phyloP scores from a whole-genome alignment of 2,888 invertebrate genomes.

The Escarpia spicata region DNA sequence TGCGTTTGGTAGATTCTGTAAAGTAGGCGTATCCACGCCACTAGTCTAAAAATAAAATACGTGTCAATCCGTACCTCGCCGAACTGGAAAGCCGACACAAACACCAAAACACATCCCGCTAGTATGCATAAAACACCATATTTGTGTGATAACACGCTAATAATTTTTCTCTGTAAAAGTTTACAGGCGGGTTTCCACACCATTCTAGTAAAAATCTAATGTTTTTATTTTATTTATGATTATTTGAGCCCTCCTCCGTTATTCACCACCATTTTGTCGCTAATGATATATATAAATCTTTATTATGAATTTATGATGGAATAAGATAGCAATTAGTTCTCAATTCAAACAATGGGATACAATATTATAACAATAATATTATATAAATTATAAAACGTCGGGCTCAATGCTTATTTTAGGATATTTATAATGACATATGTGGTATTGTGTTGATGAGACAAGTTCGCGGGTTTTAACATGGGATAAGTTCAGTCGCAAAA shows the following conservation, averaged over 20 bases:
- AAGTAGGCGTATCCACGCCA: slow-evolving; percentile 11
- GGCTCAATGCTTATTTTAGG: neutral
- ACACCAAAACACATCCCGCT: slow-evolving; percentile 48
- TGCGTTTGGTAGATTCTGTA: neutral
- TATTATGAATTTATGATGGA: neutral
- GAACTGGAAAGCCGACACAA: slow-evolving; percentile 58
- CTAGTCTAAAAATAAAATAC: neutral
- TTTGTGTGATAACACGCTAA: slow-evolving; percentile 60
- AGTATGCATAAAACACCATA: slow-evolving; percentile 55
- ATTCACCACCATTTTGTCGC: neutral
- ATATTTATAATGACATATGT: neutral
- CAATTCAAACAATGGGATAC: neutral
- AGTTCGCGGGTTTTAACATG: neutral
- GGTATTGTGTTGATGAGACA: neutral
- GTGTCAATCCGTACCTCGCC: slow-evolving; percentile 54
- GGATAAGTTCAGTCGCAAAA: neutral
- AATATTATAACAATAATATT: neutral
- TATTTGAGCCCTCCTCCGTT: neutral
- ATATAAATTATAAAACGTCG: neutral
- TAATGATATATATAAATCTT: neutral
- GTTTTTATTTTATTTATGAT: neutral
- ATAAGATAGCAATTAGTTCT: neutral
- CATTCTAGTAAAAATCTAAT: slow-evolving; percentile 24
- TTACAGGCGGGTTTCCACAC: slow-evolving; percentile 47
- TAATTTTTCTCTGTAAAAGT: slow-evolving; percentile 56